Conservation (phyloP, 1,140 invertebrate species). For the Aphelenchoides fujianensis region DNA sequence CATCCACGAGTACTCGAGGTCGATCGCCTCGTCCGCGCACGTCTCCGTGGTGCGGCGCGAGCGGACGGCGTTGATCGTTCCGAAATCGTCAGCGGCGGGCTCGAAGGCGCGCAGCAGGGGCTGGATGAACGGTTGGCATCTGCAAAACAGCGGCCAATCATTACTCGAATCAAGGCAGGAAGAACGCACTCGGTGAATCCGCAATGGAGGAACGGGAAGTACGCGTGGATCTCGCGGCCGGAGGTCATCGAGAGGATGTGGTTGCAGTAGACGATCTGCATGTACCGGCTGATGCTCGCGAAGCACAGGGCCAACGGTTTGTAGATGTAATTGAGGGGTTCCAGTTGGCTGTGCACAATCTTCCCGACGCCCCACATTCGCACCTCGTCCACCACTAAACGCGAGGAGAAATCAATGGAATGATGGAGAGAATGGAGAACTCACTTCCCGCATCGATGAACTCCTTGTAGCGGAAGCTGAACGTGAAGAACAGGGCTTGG, state of each 20-base stretch:
- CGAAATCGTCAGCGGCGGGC: slow-evolving; percentile 11
- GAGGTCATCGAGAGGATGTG: slow-evolving; percentile 10
- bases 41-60: neutral
- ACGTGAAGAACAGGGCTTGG: slow-evolving; percentile 43
- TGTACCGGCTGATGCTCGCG: slow-evolving; percentile 39
- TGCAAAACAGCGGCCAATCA: neutral
- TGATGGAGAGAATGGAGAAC: slow-evolving; percentile 15
- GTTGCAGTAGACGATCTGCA: slow-evolving; percentile 31
- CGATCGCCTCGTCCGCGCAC: neutral
- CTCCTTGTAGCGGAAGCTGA: slow-evolving; percentile 48
- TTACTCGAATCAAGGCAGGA: slow-evolving; percentile 8
- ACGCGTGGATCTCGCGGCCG: neutral
- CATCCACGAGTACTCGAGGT: neutral
- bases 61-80: neutral
- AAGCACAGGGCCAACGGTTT: slow-evolving; percentile 39
- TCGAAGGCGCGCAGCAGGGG: neutral
- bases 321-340: slow-evolving; percentile 45
- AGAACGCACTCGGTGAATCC: slow-evolving; percentile 13
- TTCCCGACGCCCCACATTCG: slow-evolving; percentile 32
- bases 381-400: slow-evolving; percentile 41
- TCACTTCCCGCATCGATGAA: slow-evolving; percentile 36
- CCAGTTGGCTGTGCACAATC: slow-evolving; percentile 48
- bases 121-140: neutral
- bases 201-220: slow-evolving; percentile 9
- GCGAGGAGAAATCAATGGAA: slow-evolving; percentile 21